These are phyloP conservation scores for Rutpela maculata DNA, from an alignment of 2,888 invertebrate species.

Conservation along the genomic window DNA sequence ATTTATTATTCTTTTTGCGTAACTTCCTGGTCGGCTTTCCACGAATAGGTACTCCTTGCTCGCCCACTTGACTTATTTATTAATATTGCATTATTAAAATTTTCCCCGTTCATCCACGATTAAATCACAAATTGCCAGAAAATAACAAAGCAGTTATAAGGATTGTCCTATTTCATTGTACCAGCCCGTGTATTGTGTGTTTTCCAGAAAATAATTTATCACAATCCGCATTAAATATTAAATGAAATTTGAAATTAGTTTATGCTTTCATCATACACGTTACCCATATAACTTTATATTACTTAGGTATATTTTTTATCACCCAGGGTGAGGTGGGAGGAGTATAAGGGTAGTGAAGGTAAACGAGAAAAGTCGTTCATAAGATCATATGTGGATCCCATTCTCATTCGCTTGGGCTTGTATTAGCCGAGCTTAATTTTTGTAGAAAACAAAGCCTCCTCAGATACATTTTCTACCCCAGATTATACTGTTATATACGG, in stretches of 20 bases:
- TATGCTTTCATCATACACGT: conserved; percentile 33
- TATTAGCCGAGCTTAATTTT: conserved; percentile 72
- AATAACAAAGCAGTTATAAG: conserved; percentile 22
- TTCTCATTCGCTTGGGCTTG: conserved; percentile 57
- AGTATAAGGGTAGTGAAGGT: conserved; percentile 25
- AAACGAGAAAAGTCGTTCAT: conserved; percentile 40
- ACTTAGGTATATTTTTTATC: conserved; percentile 41
- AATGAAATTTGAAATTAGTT: conserved; percentile 35
- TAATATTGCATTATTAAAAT: conserved; percentile 16
- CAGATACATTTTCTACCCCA: conserved; percentile 72
- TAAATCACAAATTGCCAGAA: conserved; percentile 17
- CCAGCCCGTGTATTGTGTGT: conserved; percentile 22
- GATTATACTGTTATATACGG: conserved; percentile 70
- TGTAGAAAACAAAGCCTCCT: conserved; percentile 70
- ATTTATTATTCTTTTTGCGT: no score
- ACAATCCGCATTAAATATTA: conserved; percentile 38
- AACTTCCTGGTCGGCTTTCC: no score
- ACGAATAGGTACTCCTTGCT: neutral
- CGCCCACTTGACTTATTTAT: conserved; percentile 15
- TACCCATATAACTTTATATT: conserved; percentile 34
- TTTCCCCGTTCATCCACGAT: conserved; percentile 17
- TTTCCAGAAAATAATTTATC: conserved; percentile 38
- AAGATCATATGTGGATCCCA: conserved; percentile 46
- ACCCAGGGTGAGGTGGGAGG: conserved; percentile 38
- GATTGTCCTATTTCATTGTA: conserved; percentile 26